Evolutionary conservation across 2,113 vertebrate species (phyloP).

Genomic region (Cebidichthys violaceus): DNA sequence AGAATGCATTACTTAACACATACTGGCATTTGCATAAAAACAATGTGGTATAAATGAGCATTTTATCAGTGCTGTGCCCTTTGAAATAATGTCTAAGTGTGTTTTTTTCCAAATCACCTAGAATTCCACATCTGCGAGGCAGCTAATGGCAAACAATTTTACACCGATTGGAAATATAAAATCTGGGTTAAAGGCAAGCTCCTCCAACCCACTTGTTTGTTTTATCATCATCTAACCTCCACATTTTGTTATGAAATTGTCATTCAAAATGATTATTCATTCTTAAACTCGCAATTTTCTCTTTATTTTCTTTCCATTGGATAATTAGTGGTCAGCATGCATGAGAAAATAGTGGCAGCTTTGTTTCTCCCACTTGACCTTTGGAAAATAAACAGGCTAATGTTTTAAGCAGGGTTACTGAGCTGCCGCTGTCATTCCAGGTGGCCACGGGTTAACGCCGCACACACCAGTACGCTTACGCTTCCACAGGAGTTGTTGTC

Average conservation of each 20-base stretch:
- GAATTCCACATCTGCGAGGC: not conserved
- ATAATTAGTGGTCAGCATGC: conserved; percentile 47
- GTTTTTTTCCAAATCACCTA: not conserved
- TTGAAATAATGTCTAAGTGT: not conserved
- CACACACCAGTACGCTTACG: conserved; percentile 30
- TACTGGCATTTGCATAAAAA: not conserved
- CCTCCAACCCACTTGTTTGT: conserved; percentile 13
- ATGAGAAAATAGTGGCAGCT: conserved; percentile 47
- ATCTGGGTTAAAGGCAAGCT: conserved; percentile 18
- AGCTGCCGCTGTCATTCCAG: conserved; percentile 49
- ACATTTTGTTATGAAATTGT: conserved; percentile 43
- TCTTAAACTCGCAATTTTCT: conserved; percentile 27
- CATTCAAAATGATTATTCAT: conserved; percentile 36
- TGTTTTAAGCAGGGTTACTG: conserved; percentile 51
- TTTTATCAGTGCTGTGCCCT: not conserved
- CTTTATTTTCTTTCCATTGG: conserved; percentile 47
- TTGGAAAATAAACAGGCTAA: conserved; percentile 72
- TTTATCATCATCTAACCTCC: conserved; percentile 38
- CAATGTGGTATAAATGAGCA: not conserved
- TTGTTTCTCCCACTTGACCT: conserved; percentile 61
- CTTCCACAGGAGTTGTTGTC: conserved; percentile 58
- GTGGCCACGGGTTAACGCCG: conserved; percentile 55
- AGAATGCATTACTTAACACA: not conserved
- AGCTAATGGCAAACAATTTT: conserved; percentile 37
- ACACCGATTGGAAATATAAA: conserved; percentile 34